These are phyloP conservation scores for Drosophila triauraria DNA, from an alignment of 1,140 invertebrate species.

Conservation along the genomic window DNA sequence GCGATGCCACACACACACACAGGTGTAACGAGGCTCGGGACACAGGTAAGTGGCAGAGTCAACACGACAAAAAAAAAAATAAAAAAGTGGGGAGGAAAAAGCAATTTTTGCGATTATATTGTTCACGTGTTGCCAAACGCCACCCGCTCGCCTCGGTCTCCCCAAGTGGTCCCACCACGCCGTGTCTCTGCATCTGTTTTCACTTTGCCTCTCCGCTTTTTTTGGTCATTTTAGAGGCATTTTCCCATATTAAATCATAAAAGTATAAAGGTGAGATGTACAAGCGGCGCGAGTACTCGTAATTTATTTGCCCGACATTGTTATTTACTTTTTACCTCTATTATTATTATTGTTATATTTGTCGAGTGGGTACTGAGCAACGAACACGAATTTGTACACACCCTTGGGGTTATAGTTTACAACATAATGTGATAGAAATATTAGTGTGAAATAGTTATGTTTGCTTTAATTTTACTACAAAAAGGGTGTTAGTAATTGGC, in stretches of 20 bases:
- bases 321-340: slow-evolving; percentile 55
- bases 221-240: slow-evolving; percentile 46
- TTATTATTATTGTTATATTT: slow-evolving; percentile 46
- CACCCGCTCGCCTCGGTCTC: background rate
- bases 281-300: slow-evolving; percentile 34
- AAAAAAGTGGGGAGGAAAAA: slow-evolving; percentile 25
- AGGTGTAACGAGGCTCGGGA: slow-evolving; percentile 31
- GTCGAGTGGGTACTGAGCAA: background rate
- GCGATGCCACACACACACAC: slow-evolving; percentile 15
- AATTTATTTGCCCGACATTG: slow-evolving; percentile 36
- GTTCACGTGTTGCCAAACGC: slow-evolving; percentile 51
- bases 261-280: slow-evolving; percentile 48
- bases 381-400: background rate
- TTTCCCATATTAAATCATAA: slow-evolving; percentile 68
- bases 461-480: too few species aligned
- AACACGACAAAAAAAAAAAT: slow-evolving; percentile 26
- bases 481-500: too few species aligned
- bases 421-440: background rate
- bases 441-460: too few species aligned
- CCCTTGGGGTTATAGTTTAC: background rate
- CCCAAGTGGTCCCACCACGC: slow-evolving; percentile 8
- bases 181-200: slow-evolving; percentile 47
- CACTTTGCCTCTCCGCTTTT: slow-evolving; percentile 15
- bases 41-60: slow-evolving; percentile 54
- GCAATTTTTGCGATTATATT: slow-evolving; percentile 59